These are phyloP conservation scores for Eupithecia exiguata DNA, from an alignment of 2,888 invertebrate species.

Conservation along the genomic window DNA sequence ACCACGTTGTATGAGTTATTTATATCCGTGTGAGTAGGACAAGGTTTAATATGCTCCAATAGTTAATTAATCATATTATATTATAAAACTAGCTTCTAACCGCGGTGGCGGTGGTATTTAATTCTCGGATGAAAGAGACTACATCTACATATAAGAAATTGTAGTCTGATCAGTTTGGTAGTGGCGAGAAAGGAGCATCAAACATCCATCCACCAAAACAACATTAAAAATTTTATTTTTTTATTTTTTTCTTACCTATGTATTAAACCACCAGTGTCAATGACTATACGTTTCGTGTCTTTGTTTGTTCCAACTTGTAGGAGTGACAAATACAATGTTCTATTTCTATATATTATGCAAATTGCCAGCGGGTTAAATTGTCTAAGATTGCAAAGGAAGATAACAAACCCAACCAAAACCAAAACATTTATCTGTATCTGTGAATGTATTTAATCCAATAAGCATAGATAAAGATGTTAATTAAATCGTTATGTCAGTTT, in stretches of 20 bases:
- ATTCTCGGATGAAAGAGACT: background rate
- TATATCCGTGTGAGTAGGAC: background rate
- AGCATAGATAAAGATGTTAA: no score
- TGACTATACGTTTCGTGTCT: no score
- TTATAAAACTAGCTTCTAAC: background rate
- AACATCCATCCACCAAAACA: background rate
- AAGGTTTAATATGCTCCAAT: background rate
- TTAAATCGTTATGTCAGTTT: background rate
- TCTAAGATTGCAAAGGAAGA: no score
- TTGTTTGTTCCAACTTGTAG: no score
- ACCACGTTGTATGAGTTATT: slow-evolving; percentile 1
- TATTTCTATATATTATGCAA: no score
- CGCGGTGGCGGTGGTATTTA: background rate
- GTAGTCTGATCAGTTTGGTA: background rate
- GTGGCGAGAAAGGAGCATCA: background rate
- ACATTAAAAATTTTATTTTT: no score
- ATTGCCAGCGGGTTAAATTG: no score
- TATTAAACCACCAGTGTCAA: background rate
- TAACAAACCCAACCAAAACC: no score
- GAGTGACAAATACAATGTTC: no score
- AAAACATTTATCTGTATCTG: no score
- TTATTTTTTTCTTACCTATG: no score
- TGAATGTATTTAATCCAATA: no score
- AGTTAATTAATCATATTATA: background rate
- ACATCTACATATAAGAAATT: background rate